These are phyloP conservation scores for Leptodactylus fuscus DNA, from an alignment of 2,113 vertebrate genomes.

Conservation along the genomic window DNA sequence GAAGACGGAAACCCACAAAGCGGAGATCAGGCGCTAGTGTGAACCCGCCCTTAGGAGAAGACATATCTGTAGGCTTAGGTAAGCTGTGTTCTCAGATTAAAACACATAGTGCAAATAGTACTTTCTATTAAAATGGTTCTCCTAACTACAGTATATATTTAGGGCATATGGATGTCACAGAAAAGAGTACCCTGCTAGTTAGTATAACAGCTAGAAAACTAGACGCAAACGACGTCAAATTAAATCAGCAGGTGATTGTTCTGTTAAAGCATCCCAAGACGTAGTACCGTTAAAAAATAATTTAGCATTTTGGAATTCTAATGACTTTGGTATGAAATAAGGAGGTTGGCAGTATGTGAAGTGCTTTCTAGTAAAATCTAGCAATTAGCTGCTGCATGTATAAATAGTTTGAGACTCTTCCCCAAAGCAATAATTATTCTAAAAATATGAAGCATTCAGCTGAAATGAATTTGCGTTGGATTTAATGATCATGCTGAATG, in stretches of 20 bases:
- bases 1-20: no score
- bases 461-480: conserved; percentile 28
- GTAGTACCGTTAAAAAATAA: neutral
- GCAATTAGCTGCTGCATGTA: conserved; percentile 16
- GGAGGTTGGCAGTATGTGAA: conserved; percentile 9
- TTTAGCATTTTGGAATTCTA: conserved; percentile 12
- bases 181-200: no score
- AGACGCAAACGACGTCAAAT: neutral
- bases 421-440: conserved; percentile 50
- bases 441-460: conserved; percentile 36
- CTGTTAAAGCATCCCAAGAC: neutral
- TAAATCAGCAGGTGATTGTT: neutral
- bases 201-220: neutral
- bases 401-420: conserved; percentile 45
- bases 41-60: no score
- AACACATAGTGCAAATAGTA: no score
- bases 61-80: no score
- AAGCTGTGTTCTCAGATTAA: no score
- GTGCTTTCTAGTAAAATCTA: conserved; percentile 43
- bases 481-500: conserved; percentile 35
- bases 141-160: no score
- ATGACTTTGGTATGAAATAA: conserved; percentile 5
- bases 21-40: no score
- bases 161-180: no score
- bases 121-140: no score